Evolutionary conservation across 1,140 invertebrate genomes (phyloP), one percentile per base, ranked within the genome.

Genomic region (Aphelinus certus): DNA sequence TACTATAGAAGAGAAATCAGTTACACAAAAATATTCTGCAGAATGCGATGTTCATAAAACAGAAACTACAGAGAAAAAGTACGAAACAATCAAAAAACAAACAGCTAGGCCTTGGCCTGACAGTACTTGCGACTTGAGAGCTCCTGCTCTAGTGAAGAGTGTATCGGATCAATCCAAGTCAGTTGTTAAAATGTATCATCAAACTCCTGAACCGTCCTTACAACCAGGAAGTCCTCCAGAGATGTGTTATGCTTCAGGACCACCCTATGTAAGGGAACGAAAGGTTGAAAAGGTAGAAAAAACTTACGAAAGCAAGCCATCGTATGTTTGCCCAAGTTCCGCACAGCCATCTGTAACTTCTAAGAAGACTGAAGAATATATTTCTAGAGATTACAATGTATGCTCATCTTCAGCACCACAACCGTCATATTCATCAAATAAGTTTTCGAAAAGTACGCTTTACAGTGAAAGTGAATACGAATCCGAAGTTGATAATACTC

Each of bases 391-490:
- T 67, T 85, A 88, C 60, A 78, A 84, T 78, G 76, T 76, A 4
- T 83, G 81, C 67, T 83, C 88, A 4, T 87, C 88, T 0, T 87
- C 88, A 7, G 10, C 87, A 49, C 83, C 80, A 71, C 75, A 80
- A 56, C 63, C 75, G 1, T 86, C 92, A 6, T 53, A 9, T 53
- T 46, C 51, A 53, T 9, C 51, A 9, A 88, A 88, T 0, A 93
- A 92, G 79, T 92, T 93, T 80, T 84, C 90, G 0, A 91, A 90
- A 79, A 89, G 90, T 43, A 88, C 88, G 56, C 88, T 91, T 74
- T 77, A 81, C 7, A 82, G 81, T 10, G 92, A 93, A 77, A 93
- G 92, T 76, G 93, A 94, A 77, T 94, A 94, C 79, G 92, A 94
- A 82, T 93, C 92, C 79, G 93, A 94, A 85, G 86, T 91, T 58